Conservation (phyloP, 2,113 vertebrate species). For the Thymallus thymallus region DNA sequence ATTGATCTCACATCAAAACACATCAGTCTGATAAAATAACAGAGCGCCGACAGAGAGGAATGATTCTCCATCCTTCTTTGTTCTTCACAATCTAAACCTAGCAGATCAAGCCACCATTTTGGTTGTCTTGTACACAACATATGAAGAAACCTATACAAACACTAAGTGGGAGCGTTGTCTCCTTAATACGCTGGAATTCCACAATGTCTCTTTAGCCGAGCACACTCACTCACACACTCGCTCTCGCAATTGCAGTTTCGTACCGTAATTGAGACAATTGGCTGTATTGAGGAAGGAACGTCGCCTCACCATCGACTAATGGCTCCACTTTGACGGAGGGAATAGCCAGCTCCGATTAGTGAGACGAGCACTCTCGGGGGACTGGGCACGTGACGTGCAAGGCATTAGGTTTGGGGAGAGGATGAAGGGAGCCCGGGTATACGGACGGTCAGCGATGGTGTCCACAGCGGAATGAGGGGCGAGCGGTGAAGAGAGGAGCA, state of each 20-base stretch:
- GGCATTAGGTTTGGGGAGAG: constrained; percentile 12
- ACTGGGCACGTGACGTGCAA: not conserved
- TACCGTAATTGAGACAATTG: constrained; percentile 28
- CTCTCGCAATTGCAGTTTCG: not conserved
- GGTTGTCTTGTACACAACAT: not conserved
- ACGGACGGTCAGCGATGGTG: not conserved
- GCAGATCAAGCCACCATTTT: not conserved
- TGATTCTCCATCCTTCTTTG: not conserved
- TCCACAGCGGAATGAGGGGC: not conserved
- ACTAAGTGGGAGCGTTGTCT: too few relatives aligned
- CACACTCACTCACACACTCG: not conserved
- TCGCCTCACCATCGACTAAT: constrained; percentile 29
- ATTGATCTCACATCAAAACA: constrained; percentile 39
- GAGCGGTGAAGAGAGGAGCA: not conserved
- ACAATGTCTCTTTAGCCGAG: not conserved
- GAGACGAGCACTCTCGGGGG: not conserved
- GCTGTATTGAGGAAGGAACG: constrained; percentile 31
- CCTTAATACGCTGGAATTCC: too few relatives aligned
- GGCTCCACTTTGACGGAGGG: constrained; percentile 24
- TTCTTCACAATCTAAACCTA: not conserved
- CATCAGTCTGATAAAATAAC: constrained; percentile 34
- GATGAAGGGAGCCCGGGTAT: constrained; percentile 34
- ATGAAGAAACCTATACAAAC: not conserved
- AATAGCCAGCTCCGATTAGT: constrained; percentile 24
- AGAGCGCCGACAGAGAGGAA: constrained; percentile 1